These are phyloP conservation scores for Neodontobutis hainanensis DNA, from an alignment of 2,113 vertebrate species.

Conservation along the genomic window DNA sequence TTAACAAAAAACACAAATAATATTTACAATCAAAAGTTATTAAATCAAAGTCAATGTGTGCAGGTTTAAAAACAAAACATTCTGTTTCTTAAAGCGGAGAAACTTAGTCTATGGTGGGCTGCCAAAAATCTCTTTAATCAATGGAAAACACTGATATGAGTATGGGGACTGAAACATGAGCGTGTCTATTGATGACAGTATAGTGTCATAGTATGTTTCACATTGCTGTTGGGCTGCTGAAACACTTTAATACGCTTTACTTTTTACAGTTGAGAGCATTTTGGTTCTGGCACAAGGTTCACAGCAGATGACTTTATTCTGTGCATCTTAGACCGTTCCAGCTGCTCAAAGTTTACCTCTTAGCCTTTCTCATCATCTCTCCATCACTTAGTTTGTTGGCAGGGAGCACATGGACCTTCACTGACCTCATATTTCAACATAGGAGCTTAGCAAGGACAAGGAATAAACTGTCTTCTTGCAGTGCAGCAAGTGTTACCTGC, in stretches of 20 bases:
- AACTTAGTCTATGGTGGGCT: too few species aligned
- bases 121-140: too few species aligned
- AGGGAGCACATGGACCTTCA: neutral
- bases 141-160: too few species aligned
- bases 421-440: neutral
- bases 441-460: neutral
- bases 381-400: slow-evolving; percentile 9
- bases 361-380: neutral
- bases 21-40: too few species aligned
- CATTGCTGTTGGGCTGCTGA: neutral
- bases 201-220: too few species aligned
- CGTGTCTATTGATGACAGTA: neutral
- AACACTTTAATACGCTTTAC: neutral
- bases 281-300: slow-evolving; percentile 1
- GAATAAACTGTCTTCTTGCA: neutral
- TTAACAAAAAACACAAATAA: too few species aligned
- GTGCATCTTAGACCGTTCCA: neutral
- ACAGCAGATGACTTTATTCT: neutral
- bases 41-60: too few species aligned
- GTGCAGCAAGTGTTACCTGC: too few species aligned
- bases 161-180: neutral
- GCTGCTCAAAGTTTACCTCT: slow-evolving; percentile 6
- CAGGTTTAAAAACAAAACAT: too few species aligned
- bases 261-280: neutral
- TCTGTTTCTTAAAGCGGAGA: too few species aligned